phyloP scores from a whole-genome alignment of 2,797 vertebrate species.

The Corythornis leucogaster region DNA sequence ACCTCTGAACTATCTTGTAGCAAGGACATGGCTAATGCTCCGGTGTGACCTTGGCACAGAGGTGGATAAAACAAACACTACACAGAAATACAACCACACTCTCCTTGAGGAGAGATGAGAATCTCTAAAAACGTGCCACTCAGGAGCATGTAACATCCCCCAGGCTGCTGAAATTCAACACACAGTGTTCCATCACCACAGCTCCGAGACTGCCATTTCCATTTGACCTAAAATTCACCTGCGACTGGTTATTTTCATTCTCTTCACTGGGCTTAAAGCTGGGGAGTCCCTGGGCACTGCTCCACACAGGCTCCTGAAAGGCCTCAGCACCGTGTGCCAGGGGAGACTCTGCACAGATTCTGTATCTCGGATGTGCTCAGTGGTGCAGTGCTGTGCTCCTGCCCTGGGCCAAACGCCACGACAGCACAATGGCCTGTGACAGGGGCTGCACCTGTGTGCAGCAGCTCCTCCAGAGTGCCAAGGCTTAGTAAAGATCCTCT shows the following conservation, averaged over 20 bases:
- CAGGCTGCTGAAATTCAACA: not conserved
- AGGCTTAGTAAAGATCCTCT: slow-evolving; percentile 77
- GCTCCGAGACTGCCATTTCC: not conserved
- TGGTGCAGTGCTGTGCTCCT: slow-evolving; percentile 26
- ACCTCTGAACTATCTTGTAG: no score
- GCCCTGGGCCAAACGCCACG: not conserved
- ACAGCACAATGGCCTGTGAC: slow-evolving; percentile 15
- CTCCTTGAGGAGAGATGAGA: not conserved
- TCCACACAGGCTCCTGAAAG: not conserved
- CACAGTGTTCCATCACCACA: not conserved
- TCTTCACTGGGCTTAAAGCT: not conserved
- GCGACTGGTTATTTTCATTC: not conserved
- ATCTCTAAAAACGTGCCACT: not conserved
- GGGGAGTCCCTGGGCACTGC: not conserved
- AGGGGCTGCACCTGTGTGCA: slow-evolving; percentile 57
- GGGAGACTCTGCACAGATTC: not conserved
- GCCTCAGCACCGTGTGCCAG: not conserved
- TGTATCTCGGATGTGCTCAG: slow-evolving; percentile 18
- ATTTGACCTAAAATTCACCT: not conserved
- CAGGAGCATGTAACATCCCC: not conserved
- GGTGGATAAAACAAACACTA: not conserved
- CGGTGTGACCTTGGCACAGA: not conserved
- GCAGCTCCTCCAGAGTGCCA: slow-evolving; percentile 44
- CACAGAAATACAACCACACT: not conserved
- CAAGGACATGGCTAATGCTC: not conserved